Evolutionary conservation across 2,113 vertebrate genomes (phyloP), one percentile per base, ranked within the genome.

Genomic region (Gnathonemus echidnorhynchus): DNA sequence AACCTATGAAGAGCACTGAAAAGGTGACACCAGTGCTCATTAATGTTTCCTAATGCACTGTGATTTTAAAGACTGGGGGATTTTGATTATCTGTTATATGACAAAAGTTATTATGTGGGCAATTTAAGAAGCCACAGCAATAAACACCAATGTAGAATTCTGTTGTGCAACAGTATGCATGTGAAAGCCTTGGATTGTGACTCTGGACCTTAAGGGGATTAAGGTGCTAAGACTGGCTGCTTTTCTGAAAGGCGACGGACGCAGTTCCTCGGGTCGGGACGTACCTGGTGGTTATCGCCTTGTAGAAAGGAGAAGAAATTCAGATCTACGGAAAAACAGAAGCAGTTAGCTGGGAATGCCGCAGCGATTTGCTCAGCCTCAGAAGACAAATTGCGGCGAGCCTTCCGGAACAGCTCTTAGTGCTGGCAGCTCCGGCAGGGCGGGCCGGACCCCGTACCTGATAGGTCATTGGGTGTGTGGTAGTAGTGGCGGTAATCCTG

Each of bases 221-320:
- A 70, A 66, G 58, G 58, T 62, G 7, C 8, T 10, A 62, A 77
- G 27, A 39, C 31, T 7, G 70, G 70, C 70, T 39, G 27, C 31
- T 15, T 35, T 35, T 74, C 66, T 11, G n/a, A 31, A 53, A 53
- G 17, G 17, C 17, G 17, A 19, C 19, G 2, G 53, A 6, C 53
- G 19, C 13, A 3, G 31, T 35, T 77, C 70, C 70, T 19, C 5
- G 35, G 83, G 39, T 74, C 24, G 35, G 80, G 45, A 93, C 96
- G 90, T 95, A 99, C 98, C 97, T 98, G 98, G 97, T 99, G 98
- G 97, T 98, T 99, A 96, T 99, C 98, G 93, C 98, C 97, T 96
- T 98, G 98, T 93, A 99, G 96, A 94, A 99, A 99, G 92, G 98
- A 98, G 94, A 99, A 99, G 96, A 99, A 98, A 95, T 98, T 98